These are phyloP conservation scores for Choloepus didactylus DNA, from an alignment of 2,797 vertebrate species.

Conservation along the genomic window DNA sequence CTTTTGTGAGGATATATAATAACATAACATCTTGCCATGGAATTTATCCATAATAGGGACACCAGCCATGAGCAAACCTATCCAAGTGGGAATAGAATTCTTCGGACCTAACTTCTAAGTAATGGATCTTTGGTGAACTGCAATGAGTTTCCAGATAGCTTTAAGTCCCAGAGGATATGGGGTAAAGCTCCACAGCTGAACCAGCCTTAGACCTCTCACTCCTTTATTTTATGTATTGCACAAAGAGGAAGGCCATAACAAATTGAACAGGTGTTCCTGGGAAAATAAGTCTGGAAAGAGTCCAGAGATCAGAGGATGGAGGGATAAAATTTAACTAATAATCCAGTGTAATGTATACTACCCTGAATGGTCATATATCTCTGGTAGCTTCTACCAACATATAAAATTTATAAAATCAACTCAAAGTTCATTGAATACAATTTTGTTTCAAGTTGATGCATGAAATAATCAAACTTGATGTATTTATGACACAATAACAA, in stretches of 20 bases:
- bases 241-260: conserved; percentile 54
- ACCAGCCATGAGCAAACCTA: conserved; percentile 25
- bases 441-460: conserved; percentile 57
- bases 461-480: conserved; percentile 64
- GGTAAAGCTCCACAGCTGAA: conserved; percentile 37
- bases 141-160: conserved; percentile 66
- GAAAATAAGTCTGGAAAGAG: conserved; percentile 76
- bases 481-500: conserved; percentile 11
- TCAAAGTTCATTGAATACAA: not conserved
- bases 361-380: not conserved
- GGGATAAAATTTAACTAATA: conserved; percentile 60
- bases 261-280: conserved; percentile 77
- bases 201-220: not conserved
- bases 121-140: conserved; percentile 30
- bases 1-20: conserved; percentile 49
- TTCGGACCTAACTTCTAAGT: conserved; percentile 28
- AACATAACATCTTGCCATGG: not conserved
- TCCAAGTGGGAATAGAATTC: conserved; percentile 60
- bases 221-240: conserved; percentile 63
- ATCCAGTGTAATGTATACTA: not conserved
- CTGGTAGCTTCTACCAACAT: conserved; percentile 9
- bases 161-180: conserved; percentile 30
- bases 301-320: conserved; percentile 38
- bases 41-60: conserved; percentile 62
- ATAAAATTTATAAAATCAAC: conserved; percentile 49